Percentiles rank a stretch among this genome's conserved stretches.
Evolutionary conservation across 2,797 vertebrate genomes (phyloP).

Genomic region (Clamator glandarius): DNA sequence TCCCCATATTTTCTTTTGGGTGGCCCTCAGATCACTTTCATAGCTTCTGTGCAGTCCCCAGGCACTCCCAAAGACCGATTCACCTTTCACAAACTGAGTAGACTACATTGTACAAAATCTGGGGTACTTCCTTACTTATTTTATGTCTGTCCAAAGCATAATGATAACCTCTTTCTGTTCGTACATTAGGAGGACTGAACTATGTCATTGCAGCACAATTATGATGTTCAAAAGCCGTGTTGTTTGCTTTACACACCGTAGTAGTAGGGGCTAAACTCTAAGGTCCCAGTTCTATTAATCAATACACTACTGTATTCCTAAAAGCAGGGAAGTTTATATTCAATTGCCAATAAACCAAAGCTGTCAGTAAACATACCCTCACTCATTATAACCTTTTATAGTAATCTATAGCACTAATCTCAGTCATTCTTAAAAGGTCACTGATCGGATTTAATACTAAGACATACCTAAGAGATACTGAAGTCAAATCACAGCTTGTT

Average conservation of each 20-base stretch:
- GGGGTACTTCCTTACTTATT: not conserved
- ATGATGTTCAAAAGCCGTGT: not conserved
- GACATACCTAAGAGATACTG: not conserved
- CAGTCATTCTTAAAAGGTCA: not conserved
- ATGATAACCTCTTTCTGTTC: not conserved
- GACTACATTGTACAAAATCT: not conserved
- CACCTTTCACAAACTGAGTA: not conserved
- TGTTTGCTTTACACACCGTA: not conserved
- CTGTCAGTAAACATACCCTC: not conserved
- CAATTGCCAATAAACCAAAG: not conserved
- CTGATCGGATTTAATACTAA: not conserved
- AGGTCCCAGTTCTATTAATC: not conserved
- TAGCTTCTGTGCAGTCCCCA: not conserved
- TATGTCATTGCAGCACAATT: not conserved
- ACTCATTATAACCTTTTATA: not conserved
- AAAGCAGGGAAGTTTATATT: not conserved
- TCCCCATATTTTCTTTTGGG: fast-evolving
- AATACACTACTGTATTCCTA: not conserved
- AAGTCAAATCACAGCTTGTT: constrained; percentile 35
- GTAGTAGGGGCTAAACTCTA: not conserved
- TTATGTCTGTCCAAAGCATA: not conserved
- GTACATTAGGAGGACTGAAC: not conserved
- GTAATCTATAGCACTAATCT: not conserved
- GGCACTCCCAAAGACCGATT: not conserved
- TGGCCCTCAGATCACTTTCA: not conserved